phyloP scores from a whole-genome alignment of 2,888 invertebrate genomes.

The Apotomis turbidana region DNA sequence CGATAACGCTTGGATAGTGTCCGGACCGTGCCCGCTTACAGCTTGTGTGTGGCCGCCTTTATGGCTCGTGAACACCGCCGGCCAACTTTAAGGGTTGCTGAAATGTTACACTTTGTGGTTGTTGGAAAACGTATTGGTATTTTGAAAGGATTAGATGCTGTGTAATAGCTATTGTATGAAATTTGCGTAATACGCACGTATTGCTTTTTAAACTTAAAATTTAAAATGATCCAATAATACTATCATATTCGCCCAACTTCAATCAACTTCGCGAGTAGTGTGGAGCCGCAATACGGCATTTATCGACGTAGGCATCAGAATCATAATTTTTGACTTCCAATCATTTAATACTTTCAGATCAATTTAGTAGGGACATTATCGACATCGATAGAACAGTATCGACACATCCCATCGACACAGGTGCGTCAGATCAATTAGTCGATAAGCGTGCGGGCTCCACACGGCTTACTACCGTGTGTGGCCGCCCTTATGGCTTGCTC shows the following conservation, averaged over 20 bases:
- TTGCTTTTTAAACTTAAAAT: too few species aligned
- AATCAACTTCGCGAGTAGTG: too few species aligned
- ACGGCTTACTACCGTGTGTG: conserved; percentile 18
- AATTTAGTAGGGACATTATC: background rate
- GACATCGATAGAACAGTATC: background rate
- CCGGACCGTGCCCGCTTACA: conserved; percentile 2
- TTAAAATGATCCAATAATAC: too few species aligned
- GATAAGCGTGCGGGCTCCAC: conserved; percentile 21
- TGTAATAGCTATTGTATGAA: too few species aligned
- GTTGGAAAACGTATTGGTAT: background rate
- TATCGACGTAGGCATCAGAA: too few species aligned
- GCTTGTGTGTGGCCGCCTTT: conserved; percentile 21
- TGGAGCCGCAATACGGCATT: too few species aligned
- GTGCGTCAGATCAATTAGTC: conserved; percentile 68
- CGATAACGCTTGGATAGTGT: conserved; percentile 55
- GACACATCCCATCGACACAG: conserved; percentile 48
- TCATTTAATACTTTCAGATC: too few species aligned
- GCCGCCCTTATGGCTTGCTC: conserved; percentile 13
- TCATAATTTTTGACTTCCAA: too few species aligned
- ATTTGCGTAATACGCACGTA: too few species aligned
- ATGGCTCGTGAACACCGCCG: conserved; percentile 2
- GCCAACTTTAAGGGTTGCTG: background rate
- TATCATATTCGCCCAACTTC: too few species aligned
- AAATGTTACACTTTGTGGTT: background rate
- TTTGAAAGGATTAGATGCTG: background rate